Base-by-base conservation (phyloP, 2,797 vertebrate species). In the Danionella dracula region DNA sequence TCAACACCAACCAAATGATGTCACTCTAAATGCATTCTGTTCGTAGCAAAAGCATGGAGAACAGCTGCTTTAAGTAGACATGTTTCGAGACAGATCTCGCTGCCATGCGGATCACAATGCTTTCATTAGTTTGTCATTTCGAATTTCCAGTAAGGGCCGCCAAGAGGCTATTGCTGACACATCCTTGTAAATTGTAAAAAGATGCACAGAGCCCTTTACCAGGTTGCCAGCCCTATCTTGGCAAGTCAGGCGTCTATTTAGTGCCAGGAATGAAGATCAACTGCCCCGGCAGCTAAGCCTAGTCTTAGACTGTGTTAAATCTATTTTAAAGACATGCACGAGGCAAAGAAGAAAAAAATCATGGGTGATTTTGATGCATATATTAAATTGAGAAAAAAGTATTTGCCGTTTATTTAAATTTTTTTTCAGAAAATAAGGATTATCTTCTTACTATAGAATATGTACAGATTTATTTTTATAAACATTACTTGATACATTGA, bases 51-150 rank as follows among this genome's bases (percentile, higher is more conserved):
- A 89, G 70, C 78, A 71, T 6, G 9, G 83, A 82, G 68, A 87
- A 87, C 89, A 90, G 89, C 88, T 90, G 90, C 86, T 92, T 92
- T 87, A 84, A 88, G 89, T 82, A 83, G 84, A 86, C 70, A 57
- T 77, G 82, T 83, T 86, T 83, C 82, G 69, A 76, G 70, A 45
- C 16, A 66, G 72, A 84, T 85, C 82, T 83, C 58, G 17, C 69
- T 68, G 31, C 82, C 78, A 72, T 78, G n/a, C 71, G 81, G 85
- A 82, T 88, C 87, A 76, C 68, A 66, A 53, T 73, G 77, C 83
- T 85, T 84, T 81, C 79, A 82, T 87, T 83, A 83, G 75, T 63
- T 76, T 69, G 78, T 78, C 78, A 68, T 78, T 82, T 74, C 76
- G 76, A 83, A 77, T 86, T 87, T 87, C 83, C 82, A 85, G 82